Conservation (phyloP, 2,797 vertebrate genomes). For the Coluber constrictor region DNA sequence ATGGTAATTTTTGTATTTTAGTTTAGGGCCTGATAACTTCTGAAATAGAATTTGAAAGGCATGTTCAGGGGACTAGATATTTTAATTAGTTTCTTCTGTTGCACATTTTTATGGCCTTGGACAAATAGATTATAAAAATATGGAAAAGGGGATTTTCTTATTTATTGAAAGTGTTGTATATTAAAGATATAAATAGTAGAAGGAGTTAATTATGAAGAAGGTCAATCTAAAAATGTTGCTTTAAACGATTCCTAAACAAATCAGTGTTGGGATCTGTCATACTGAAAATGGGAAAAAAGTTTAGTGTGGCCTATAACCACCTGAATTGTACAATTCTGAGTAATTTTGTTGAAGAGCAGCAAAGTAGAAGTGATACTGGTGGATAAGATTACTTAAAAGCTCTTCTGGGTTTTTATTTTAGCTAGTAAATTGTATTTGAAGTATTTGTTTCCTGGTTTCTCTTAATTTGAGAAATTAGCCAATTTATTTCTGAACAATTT, state of each 20-base stretch:
- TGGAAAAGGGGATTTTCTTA: background rate
- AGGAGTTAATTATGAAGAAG: background rate
- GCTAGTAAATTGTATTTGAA: background rate
- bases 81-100: background rate
- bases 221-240: background rate
- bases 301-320: background rate
- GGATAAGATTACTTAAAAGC: background rate
- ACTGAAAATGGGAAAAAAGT: background rate
- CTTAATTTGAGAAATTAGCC: slow-evolving; percentile 31
- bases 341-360: background rate
- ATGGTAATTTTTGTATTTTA: background rate
- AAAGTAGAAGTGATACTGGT: background rate
- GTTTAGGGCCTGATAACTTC: background rate
- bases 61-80: background rate
- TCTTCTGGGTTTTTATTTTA: background rate
- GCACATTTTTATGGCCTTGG: background rate
- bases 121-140: background rate
- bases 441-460: background rate
- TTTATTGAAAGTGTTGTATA: background rate
- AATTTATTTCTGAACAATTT: slow-evolving; percentile 24
- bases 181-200: background rate
- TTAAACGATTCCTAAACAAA: background rate
- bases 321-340: background rate
- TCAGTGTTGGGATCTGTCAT: background rate
- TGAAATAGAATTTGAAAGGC: background rate